Base-by-base conservation (phyloP, 2,888 invertebrate species). In the Geotrupes spiniger region DNA sequence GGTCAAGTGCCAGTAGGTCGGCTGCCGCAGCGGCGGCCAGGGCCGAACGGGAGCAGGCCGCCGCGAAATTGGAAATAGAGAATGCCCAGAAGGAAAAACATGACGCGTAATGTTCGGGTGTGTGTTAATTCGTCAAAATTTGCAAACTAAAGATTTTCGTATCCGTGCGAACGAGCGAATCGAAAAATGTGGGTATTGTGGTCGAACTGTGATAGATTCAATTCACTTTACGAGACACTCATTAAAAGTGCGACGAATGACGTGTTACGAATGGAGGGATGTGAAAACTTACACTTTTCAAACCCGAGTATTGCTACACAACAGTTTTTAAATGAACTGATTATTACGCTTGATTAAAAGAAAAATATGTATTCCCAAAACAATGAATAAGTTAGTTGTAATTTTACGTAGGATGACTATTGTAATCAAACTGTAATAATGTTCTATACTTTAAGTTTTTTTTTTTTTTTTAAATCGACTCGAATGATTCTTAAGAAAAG, bases 1-100 rank as follows among this genome's bases (percentile, higher is more conserved):
- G 81, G 54, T 89, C 89, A 2, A 90, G 89, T 70, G 85, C 90
- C 26, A 86, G 87, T 58, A 70, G 87, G 60, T 80, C 83, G 59
- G 75, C 81, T 56, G 76, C 78, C 26, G 75, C 79, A 38, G 75
- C 79, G 43, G 74, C 79, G 28, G 74, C 78, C 3, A 58, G 78
- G 37, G 71, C 74, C 16, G 75, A 78, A 41, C 76, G 78, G 1
- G 77, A 77, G 28, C 64, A 65, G 49, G 66, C 66, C 4, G 68
- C 68, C 15, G 77, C 77, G 26, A 63, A 70, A 51, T 40, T 63
- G 38, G 60, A 61, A 49, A 72, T 71, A 10, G 71, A 73, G 58
- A 68, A 70, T 54, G 68, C 67, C 51, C 63, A 59, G 44, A 66
- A 65, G 57, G 67, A 68, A 49, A 65, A 66, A 56, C 69, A 69